These are phyloP conservation scores for Jaculus jaculus DNA, from an alignment of 2,113 vertebrate genomes.

Conservation along the genomic window DNA sequence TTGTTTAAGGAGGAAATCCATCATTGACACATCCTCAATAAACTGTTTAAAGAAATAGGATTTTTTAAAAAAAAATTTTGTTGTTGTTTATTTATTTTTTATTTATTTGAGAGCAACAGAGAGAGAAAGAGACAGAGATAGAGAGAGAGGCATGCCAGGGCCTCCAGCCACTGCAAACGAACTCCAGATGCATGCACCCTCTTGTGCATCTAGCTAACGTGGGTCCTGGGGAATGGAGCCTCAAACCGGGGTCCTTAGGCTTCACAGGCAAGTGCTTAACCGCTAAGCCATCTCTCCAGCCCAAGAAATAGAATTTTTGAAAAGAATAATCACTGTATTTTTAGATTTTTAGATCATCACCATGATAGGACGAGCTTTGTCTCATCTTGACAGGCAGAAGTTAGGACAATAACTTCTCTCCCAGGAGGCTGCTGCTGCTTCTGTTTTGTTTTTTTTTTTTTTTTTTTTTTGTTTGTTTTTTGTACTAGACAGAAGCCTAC, in stretches of 20 bases:
- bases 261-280: too few relatives aligned
- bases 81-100: too few relatives aligned
- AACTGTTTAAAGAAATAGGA: background rate
- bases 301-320: background rate
- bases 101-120: too few relatives aligned
- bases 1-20: background rate
- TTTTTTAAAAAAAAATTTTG: conserved; percentile 2
- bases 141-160: too few relatives aligned
- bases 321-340: background rate
- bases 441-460: too few relatives aligned
- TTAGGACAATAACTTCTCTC: background rate
- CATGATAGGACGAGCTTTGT: background rate
- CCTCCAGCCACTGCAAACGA: too few relatives aligned
- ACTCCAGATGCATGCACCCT: too few relatives aligned
- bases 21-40: background rate
- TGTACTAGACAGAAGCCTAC: conserved; percentile 39
- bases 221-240: too few relatives aligned
- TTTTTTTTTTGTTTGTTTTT: background rate
- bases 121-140: too few relatives aligned
- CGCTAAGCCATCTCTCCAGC: too few relatives aligned
- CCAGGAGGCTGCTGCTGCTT: background rate
- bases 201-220: too few relatives aligned
- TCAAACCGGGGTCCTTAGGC: too few relatives aligned
- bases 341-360: background rate
- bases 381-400: conserved; percentile 6